These are phyloP conservation scores for Silurus aristotelis DNA, from an alignment of 2,797 vertebrate species.

Conservation along the genomic window DNA sequence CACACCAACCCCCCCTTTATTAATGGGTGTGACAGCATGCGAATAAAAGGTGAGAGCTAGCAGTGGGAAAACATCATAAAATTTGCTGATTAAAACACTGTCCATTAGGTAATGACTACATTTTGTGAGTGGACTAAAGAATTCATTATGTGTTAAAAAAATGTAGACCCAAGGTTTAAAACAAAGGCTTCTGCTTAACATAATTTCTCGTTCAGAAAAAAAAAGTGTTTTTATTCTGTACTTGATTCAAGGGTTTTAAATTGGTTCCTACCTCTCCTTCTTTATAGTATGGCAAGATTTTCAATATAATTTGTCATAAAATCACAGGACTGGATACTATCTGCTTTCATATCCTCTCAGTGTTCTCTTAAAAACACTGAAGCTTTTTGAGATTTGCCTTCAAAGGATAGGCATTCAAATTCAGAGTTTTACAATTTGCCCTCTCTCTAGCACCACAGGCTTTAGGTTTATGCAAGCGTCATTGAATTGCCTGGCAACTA, in stretches of 20 bases:
- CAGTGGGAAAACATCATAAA: not conserved
- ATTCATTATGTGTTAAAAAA: not conserved
- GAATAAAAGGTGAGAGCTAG: not conserved
- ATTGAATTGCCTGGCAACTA: not conserved
- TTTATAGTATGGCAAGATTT: not conserved
- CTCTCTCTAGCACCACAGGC: not conserved
- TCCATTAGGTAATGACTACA: not conserved
- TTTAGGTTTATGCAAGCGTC: not conserved
- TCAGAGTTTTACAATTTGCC: not conserved
- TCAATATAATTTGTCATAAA: not conserved
- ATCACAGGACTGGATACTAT: not conserved
- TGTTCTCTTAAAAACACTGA: not conserved
- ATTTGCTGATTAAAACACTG: not conserved
- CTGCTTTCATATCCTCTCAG: not conserved
- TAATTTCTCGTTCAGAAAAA: not conserved
- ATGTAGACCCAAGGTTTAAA: not conserved
- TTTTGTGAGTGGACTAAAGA: not conserved
- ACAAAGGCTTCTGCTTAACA: not conserved
- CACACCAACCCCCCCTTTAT: not conserved
- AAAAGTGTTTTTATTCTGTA: not conserved
- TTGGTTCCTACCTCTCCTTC: not conserved
- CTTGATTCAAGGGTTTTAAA: not conserved
- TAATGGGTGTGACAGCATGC: not conserved
- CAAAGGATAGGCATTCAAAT: slow-evolving; percentile 16
- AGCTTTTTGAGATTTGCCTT: slow-evolving; percentile 3